Conservation (phyloP, 2,888 invertebrate species). For the Gibbula magus region DNA sequence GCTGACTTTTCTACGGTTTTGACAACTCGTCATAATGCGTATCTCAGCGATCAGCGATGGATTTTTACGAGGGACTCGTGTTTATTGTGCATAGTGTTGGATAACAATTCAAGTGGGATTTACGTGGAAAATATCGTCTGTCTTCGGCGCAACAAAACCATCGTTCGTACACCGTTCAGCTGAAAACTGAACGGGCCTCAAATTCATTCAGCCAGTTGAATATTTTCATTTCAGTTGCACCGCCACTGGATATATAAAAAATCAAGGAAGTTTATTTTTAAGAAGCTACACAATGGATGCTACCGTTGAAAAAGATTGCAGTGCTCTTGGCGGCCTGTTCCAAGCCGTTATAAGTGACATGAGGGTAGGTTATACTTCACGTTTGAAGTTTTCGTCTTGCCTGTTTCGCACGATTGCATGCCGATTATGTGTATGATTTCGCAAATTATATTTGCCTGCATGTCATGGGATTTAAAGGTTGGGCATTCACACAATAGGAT, state of each 20-base stretch:
- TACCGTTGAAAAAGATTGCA: conserved; percentile 69
- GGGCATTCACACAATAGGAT: neutral
- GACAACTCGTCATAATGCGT: neutral
- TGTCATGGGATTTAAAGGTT: too few relatives aligned
- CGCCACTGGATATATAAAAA: neutral
- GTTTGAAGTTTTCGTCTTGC: neutral
- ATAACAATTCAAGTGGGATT: conserved; percentile 9
- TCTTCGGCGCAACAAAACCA: neutral
- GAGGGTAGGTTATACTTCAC: conserved; percentile 84
- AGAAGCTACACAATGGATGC: conserved; percentile 54
- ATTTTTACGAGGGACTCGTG: conserved; percentile 1
- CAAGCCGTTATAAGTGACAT: conserved; percentile 96
- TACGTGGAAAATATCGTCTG: neutral
- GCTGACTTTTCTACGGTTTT: neutral
- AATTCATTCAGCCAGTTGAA: neutral
- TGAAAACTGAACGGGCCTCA: neutral
- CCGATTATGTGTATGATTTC: neutral
- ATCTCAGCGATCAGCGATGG: conserved; percentile 1
- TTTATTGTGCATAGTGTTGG: neutral
- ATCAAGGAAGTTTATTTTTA: neutral
- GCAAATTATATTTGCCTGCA: neutral
- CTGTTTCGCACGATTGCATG: conserved; percentile 2
- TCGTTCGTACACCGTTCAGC: neutral
- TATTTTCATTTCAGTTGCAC: neutral
- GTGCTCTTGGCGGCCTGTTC: conserved; percentile 92